A percentile compares a stretch with the other conserved stretches of the same genome.
These are phyloP conservation scores for Coelopa frigida DNA, from an alignment of 1,140 invertebrate species.

Conservation along the genomic window DNA sequence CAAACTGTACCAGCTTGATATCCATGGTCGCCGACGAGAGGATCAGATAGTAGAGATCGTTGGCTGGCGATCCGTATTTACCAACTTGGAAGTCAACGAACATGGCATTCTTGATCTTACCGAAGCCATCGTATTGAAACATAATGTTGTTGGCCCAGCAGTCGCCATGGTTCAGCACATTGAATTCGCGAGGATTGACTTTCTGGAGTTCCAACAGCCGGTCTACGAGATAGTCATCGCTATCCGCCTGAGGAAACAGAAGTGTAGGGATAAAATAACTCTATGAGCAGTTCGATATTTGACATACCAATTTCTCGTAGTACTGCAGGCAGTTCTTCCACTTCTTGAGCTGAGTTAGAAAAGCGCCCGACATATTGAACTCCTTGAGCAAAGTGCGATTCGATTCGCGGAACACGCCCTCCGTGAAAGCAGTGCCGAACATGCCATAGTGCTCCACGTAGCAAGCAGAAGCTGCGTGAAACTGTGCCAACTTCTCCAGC, in stretches of 20 bases:
- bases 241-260: slow-evolving; percentile 22
- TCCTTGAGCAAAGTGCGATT: slow-evolving; percentile 32
- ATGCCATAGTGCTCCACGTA: slow-evolving; percentile 35
- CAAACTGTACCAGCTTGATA: slow-evolving; percentile 29
- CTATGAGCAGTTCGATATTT: slow-evolving; percentile 5
- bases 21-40: slow-evolving; percentile 33
- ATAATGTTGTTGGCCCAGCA: slow-evolving; percentile 61
- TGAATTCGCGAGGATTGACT: slow-evolving; percentile 47
- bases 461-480: slow-evolving; percentile 49
- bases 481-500: slow-evolving; percentile 49
- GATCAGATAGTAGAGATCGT: slow-evolving; percentile 38
- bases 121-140: slow-evolving; percentile 47
- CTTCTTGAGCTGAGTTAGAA: slow-evolving; percentile 34
- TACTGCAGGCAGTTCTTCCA: slow-evolving; percentile 34
- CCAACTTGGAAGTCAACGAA: slow-evolving; percentile 40
- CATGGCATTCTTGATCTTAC: slow-evolving; percentile 39
- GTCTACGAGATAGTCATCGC: slow-evolving; percentile 34
- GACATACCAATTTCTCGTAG: slow-evolving; percentile 32
- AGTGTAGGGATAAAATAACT: neutral
- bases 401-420: slow-evolving; percentile 28
- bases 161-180: slow-evolving; percentile 60
- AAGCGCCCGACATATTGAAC: slow-evolving; percentile 30
- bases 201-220: slow-evolving; percentile 30
- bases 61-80: slow-evolving; percentile 39
- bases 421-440: slow-evolving; percentile 31